These are phyloP conservation scores for Halichoerus grypus DNA, from an alignment of 2,113 vertebrate genomes.

Conservation along the genomic window DNA sequence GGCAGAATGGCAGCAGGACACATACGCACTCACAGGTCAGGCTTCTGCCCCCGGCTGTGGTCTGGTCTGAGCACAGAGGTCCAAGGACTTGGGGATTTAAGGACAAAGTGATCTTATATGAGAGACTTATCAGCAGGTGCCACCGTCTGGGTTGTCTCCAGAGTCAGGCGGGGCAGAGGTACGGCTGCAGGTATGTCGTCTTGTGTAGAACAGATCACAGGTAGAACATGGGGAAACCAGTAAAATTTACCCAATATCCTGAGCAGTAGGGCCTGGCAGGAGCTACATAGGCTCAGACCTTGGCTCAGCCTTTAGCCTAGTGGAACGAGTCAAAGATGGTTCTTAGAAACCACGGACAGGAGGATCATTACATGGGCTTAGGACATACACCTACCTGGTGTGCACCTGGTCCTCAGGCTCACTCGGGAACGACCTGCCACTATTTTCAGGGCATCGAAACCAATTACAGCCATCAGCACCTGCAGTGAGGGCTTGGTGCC, in stretches of 20 bases:
- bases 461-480: not conserved
- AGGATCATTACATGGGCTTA: not conserved
- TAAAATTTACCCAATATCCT: no score
- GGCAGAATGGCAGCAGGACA: not conserved
- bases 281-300: not conserved
- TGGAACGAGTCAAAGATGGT: not conserved
- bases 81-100: not conserved
- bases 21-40: rapidly evolving
- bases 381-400: not conserved
- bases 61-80: not conserved
- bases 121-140: not conserved
- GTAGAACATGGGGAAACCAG: rapidly evolving
- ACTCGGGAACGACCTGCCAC: not conserved
- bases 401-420: not conserved
- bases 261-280: no score
- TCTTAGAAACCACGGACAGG: not conserved
- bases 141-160: not conserved
- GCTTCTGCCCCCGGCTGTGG: not conserved
- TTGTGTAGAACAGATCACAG: not conserved
- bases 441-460: not conserved
- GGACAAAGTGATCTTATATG: not conserved
- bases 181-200: not conserved
- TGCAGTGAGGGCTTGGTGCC: rapidly evolving
- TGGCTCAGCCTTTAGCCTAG: rapidly evolving
- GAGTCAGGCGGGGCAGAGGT: not conserved